A percentile compares a stretch with the other conserved stretches of the same genome.
These are phyloP conservation scores for human DNA, from an alignment of 2,113 vertebrate species.

Conservation along the genomic window GRCh38 chr9:117419501-117420000, in stretches of 20 bases:
- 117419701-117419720: not conserved
- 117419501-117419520: not conserved
- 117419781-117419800: too few species aligned
- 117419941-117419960: not conserved
- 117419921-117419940: conserved; percentile 36
- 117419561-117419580: too few species aligned
- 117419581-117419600: not conserved
- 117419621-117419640: not conserved
- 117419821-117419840: not conserved
- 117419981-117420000: not conserved
- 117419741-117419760: not conserved
- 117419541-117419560: not conserved
- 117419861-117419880: not conserved
- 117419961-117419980: not conserved
- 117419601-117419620: not conserved
- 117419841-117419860: not conserved
- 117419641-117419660: not conserved
- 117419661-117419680: not conserved
- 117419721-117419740: not conserved
- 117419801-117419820: not conserved
- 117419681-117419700: not conserved
- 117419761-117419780: not conserved
- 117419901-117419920: not conserved
- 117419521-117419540: not conserved
- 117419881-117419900: not conserved